Base-by-base conservation (phyloP, 1,140 invertebrate genomes). In the Drosophila kohkoa region DNA sequence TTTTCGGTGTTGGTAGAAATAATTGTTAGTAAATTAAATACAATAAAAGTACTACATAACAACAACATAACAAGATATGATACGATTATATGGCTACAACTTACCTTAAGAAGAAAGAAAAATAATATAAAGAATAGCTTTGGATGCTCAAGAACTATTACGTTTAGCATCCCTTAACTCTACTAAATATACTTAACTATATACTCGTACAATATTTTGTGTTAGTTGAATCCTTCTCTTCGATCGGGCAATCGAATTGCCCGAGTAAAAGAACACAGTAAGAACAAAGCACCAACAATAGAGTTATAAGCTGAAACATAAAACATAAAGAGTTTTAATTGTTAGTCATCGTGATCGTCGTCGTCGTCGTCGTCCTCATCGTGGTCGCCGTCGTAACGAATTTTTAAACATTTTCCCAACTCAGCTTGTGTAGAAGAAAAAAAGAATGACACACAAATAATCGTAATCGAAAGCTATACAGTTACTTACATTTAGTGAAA, bases 211-310 rank as follows among this genome's bases (percentile, higher is more conserved):
- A 55, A 48, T 70, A 55, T 81, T 73, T 73, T 71, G 32, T 65
- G 66, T 88, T 77, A 60, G 69, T 79, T 82, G 11, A n/a, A 82
- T 65, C 46, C 51, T 81, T 75, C 70, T 63, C 54, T 69, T 51
- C 54, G 30, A 25, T 25, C 51, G 52, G 69, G 76, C 82, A 87
- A 86, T 90, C 54, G 57, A 90, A 90, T 90, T 90, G 88, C 76
- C 78, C 64, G 30, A 51, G 35, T 43, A 48, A 51, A 52, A 66
- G 65, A 82, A 86, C 86, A 91, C 81, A 85, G 90, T 92, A 92
- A 92, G 90, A 91, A 82, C 83, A 91, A 91, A 91, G 90, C 90
- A 92, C 90, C 90, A 92, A 91, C 88, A 91, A 89, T 91, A 91
- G 83, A 79, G 64, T 68, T 76, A 71, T 90, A 90, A 90, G 86